Conservation (phyloP, 2,113 vertebrate species). For the Lampris incognitus region DNA sequence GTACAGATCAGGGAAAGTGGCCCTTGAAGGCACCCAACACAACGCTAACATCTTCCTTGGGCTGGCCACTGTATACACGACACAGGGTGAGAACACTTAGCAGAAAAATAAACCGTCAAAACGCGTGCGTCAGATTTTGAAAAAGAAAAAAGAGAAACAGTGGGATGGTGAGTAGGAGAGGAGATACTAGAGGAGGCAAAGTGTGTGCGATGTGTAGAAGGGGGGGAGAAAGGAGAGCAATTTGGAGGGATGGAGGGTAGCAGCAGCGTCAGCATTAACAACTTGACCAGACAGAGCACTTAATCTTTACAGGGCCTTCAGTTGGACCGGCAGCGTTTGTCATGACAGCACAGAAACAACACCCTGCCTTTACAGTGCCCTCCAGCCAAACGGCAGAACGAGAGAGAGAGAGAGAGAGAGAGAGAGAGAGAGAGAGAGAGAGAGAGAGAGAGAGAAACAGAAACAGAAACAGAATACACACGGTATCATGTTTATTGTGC, state of each 20-base stretch:
- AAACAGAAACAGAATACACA: not conserved
- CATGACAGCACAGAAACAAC: slow-evolving; percentile 53
- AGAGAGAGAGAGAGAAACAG: slow-evolving; percentile 23
- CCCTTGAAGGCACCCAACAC: slow-evolving; percentile 23
- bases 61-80: slow-evolving; percentile 22
- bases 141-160: slow-evolving; percentile 5
- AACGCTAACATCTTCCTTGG: slow-evolving; percentile 30
- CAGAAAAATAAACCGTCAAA: slow-evolving; percentile 43
- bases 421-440: not conserved
- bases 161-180: not conserved
- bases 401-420: slow-evolving; percentile 20
- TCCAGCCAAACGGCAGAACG: slow-evolving; percentile 27
- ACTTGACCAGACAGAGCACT: slow-evolving; percentile 24
- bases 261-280: slow-evolving; percentile 47
- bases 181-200: not conserved
- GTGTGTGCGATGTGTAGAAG: not conserved
- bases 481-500: slow-evolving; percentile 63
- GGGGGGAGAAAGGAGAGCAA: slow-evolving; percentile 9
- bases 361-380: slow-evolving; percentile 23
- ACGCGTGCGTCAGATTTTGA: slow-evolving; percentile 10
- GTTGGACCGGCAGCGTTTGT: slow-evolving; percentile 57
- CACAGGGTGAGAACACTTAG: slow-evolving; percentile 25
- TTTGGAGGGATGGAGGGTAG: slow-evolving; percentile 2
- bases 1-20: slow-evolving; percentile 29
- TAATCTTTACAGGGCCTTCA: slow-evolving; percentile 43